Evolutionary conservation across 2,888 invertebrate genomes (phyloP).

Genomic region (Antheraea assamensis): DNA sequence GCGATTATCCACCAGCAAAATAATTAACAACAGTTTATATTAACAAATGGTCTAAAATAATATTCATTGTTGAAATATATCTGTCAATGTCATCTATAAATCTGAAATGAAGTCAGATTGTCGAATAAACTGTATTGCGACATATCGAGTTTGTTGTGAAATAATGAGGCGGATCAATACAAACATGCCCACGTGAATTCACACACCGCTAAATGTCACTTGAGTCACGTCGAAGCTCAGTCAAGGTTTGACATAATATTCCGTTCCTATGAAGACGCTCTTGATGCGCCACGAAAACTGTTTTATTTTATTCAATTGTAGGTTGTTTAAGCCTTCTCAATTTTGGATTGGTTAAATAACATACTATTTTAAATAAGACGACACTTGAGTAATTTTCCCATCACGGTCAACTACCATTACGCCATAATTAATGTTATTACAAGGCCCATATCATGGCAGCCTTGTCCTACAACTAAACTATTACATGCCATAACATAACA

Average conservation of each 20-base stretch:
- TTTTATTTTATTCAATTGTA: too few relatives aligned
- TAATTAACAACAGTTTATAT: too few relatives aligned
- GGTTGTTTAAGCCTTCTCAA: too few relatives aligned
- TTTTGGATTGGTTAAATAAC: too few relatives aligned
- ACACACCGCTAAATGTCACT: conserved; percentile 8
- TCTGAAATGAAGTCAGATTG: neutral
- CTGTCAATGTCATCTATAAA: too few relatives aligned
- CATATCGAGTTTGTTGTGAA: neutral
- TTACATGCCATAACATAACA: neutral
- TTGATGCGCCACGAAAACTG: too few relatives aligned
- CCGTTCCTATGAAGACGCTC: too few relatives aligned
- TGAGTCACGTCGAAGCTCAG: neutral
- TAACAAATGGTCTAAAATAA: too few relatives aligned
- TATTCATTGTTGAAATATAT: too few relatives aligned
- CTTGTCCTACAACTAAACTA: conserved; percentile 6
- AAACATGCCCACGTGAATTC: neutral
- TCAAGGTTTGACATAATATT: neutral
- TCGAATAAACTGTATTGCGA: neutral
- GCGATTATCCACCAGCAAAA: too few relatives aligned
- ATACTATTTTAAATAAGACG: neutral
- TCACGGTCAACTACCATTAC: neutral
- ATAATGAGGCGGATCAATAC: neutral
- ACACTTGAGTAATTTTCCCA: neutral
- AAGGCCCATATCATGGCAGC: conserved; percentile 2
- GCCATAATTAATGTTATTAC: neutral